phyloP scores from a whole-genome alignment of 2,113 vertebrate genomes.

The Perognathus longimembris region DNA sequence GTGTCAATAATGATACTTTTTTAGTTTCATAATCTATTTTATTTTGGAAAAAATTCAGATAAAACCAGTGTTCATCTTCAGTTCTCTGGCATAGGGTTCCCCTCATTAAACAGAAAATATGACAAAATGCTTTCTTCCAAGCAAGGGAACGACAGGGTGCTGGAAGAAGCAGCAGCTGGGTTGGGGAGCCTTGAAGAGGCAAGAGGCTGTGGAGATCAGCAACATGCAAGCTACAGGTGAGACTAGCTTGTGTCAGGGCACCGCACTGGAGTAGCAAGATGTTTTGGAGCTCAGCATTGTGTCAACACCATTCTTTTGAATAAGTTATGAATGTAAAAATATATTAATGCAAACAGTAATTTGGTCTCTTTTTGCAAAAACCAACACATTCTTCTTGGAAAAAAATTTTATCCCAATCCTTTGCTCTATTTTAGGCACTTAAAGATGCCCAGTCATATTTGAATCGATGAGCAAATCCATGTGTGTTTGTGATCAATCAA shows the following conservation, averaged over 20 bases:
- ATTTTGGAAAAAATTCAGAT: too few relatives aligned
- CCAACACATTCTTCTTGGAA: neutral
- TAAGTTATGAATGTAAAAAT: neutral
- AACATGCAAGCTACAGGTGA: neutral
- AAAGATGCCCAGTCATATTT: neutral
- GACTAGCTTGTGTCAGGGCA: neutral
- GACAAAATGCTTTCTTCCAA: too few relatives aligned
- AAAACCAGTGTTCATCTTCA: too few relatives aligned
- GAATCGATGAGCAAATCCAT: neutral
- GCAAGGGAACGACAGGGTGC: too few relatives aligned
- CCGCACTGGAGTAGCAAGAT: neutral
- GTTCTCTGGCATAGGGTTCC: too few relatives aligned
- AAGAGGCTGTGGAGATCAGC: too few relatives aligned
- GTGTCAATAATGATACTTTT: too few relatives aligned
- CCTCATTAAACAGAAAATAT: too few relatives aligned
- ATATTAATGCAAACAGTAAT: neutral
- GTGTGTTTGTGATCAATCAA: neutral
- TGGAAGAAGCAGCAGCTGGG: too few relatives aligned
- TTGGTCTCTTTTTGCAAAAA: neutral
- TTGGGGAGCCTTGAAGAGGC: too few relatives aligned
- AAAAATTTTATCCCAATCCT: neutral
- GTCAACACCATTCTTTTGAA: neutral
- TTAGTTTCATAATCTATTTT: too few relatives aligned
- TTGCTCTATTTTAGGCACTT: neutral
- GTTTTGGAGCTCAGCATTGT: neutral